Conservation (phyloP, 37 sponge, comb jelly and placozoan species). For the Mnemiopsis leidyi region DNA sequence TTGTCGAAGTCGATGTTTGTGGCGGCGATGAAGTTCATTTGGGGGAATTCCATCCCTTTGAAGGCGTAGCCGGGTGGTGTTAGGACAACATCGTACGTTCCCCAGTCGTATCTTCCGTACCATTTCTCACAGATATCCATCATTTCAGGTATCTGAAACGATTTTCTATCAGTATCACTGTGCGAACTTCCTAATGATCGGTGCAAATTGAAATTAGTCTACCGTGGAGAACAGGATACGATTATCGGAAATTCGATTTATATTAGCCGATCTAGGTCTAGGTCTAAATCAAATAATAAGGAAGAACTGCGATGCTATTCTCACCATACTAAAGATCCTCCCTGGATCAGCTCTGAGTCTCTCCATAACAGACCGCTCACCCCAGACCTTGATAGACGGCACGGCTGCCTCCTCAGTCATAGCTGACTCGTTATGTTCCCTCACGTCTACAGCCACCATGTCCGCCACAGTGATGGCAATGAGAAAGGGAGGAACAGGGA, state of each 20-base stretch:
- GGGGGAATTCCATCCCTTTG: slow-evolving; percentile 41
- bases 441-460: not conserved
- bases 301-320: too few species aligned
- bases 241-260: too few species aligned
- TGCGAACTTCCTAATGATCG: too few species aligned
- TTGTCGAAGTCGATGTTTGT: not conserved
- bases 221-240: too few species aligned
- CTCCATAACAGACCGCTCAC: not conserved
- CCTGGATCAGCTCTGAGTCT: not conserved
- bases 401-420: not conserved
- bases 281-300: too few species aligned
- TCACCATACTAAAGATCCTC: not conserved
- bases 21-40: slow-evolving; percentile 19
- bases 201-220: too few species aligned
- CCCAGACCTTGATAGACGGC: slow-evolving; percentile 26
- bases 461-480: slow-evolving; percentile 61
- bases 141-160: slow-evolving; percentile 23
- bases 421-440: not conserved
- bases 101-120: not conserved
- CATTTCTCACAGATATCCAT: not conserved
- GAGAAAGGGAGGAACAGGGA: slow-evolving; percentile 28
- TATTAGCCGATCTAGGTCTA: too few species aligned
- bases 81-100: not conserved
- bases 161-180: too few species aligned
- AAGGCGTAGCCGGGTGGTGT: slow-evolving; percentile 22